phyloP scores from a whole-genome alignment of 2,113 vertebrate species.

The Nothobranchius kuhntae region DNA sequence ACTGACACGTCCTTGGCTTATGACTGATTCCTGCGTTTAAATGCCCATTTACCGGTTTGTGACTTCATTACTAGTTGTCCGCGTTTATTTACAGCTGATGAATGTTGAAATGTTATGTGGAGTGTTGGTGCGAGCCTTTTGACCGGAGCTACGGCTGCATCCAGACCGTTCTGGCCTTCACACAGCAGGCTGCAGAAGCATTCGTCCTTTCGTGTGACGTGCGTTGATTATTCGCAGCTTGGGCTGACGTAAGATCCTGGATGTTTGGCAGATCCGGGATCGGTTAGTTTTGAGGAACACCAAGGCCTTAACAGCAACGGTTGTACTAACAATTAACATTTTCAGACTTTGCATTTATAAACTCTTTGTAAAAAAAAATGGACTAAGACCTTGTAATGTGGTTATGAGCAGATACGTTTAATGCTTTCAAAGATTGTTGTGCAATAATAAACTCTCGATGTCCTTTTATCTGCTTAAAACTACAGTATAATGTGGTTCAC shows the following conservation, averaged over 20 bases:
- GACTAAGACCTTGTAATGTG: neutral
- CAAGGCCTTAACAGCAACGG: constrained; percentile 17
- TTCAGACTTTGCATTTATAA: constrained; percentile 7
- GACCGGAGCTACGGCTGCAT: neutral
- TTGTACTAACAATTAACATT: neutral
- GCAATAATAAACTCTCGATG: constrained; percentile 13
- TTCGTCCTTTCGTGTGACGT: constrained; percentile 3
- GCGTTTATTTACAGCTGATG: neutral
- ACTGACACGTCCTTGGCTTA: too few species aligned
- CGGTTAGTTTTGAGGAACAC: constrained; percentile 8
- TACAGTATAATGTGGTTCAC: constrained; percentile 11
- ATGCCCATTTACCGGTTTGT: too few species aligned
- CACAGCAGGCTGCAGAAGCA: constrained; percentile 2
- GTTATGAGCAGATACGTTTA: constrained; percentile 21
- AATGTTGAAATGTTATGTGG: neutral
- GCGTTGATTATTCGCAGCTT: neutral
- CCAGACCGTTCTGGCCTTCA: constrained; percentile 17
- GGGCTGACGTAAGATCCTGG: neutral
- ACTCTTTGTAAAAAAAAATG: constrained; percentile 5
- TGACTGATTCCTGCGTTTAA: too few species aligned
- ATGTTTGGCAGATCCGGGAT: neutral
- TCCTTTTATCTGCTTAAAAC: constrained; percentile 4
- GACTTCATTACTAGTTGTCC: neutral
- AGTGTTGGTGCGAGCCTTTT: neutral
- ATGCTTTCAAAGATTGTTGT: constrained; percentile 7